Evolutionary conservation across 1,140 invertebrate genomes (phyloP).

Genomic region (Camponotus floridanus): DNA sequence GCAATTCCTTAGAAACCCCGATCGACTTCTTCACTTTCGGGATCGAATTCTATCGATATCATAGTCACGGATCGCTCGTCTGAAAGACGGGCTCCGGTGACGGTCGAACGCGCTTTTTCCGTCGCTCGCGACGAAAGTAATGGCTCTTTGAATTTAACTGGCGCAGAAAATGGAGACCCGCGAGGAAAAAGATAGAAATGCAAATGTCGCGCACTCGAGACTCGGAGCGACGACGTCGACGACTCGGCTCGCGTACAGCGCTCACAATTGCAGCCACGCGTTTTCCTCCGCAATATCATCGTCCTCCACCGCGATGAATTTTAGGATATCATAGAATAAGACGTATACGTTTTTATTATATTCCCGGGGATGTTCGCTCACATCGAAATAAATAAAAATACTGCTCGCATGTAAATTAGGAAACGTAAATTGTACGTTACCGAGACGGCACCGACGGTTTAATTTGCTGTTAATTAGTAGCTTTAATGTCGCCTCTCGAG

Average conservation of each 20-base stretch:
- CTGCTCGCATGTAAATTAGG: slow-evolving; percentile 11
- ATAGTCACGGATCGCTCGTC: slow-evolving; percentile 10
- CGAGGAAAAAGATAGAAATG: slow-evolving; percentile 55
- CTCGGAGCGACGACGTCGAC: slow-evolving; percentile 7
- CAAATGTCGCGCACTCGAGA: slow-evolving; percentile 49
- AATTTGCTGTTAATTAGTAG: slow-evolving; percentile 49
- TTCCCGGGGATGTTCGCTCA: background rate
- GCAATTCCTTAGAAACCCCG: background rate
- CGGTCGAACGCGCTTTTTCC: slow-evolving; percentile 41
- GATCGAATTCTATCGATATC: slow-evolving; percentile 40
- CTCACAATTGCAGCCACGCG: slow-evolving; percentile 39
- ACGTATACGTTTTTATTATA: slow-evolving; percentile 48
- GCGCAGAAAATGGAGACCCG: slow-evolving; percentile 48
- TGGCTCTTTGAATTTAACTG: slow-evolving; percentile 54
- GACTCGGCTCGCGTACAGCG: slow-evolving; percentile 5
- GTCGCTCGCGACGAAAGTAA: slow-evolving; percentile 45
- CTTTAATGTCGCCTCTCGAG: slow-evolving; percentile 39
- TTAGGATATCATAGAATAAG: slow-evolving; percentile 37
- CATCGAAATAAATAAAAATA: slow-evolving; percentile 2
- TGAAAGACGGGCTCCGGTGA: slow-evolving; percentile 16
- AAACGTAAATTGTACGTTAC: slow-evolving; percentile 25
- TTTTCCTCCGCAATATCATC: slow-evolving; percentile 46
- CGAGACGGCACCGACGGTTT: slow-evolving; percentile 12
- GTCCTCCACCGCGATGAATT: slow-evolving; percentile 21
- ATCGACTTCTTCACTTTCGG: background rate